A percentile compares a stretch with the other conserved stretches of the same genome.
Conservation (phyloP, 2,888 invertebrate genomes). For the Synanthedon tipuliformis region DNA sequence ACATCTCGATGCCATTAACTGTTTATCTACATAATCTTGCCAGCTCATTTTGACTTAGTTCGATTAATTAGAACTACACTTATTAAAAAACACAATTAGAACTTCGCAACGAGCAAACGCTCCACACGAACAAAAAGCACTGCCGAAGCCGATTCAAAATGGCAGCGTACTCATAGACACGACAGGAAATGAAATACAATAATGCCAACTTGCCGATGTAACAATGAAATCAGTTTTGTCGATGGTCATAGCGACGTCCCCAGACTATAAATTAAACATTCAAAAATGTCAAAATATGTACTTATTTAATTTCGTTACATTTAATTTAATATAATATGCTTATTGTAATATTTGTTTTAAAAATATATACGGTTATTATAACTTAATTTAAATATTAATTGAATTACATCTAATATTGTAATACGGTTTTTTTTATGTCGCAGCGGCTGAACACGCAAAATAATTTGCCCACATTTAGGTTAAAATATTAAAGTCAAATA, state of each 20-base stretch:
- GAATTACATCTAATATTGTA: no score
- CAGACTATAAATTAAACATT: not conserved
- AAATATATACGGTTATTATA: no score
- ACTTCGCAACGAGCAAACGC: slow-evolving; percentile 66
- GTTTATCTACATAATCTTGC: slow-evolving; percentile 98
- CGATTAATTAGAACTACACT: slow-evolving; percentile 68
- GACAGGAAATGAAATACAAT: slow-evolving; percentile 49
- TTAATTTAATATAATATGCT: no score
- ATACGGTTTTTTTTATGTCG: no score
- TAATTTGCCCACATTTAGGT: no score
- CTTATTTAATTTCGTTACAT: no score
- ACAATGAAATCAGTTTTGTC: not conserved
- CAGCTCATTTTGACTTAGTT: slow-evolving; percentile 86
- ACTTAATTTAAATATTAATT: no score
- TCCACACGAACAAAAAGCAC: slow-evolving; percentile 71
- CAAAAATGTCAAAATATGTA: no score
- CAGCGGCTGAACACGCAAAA: no score
- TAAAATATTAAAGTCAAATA: no score
- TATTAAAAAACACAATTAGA: slow-evolving; percentile 58
- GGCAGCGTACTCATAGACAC: slow-evolving; percentile 60
- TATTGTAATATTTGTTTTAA: no score
- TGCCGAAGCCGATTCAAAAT: slow-evolving; percentile 68
- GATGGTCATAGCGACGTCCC: not conserved
- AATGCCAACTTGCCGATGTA: slow-evolving; percentile 4
- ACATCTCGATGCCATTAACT: slow-evolving; percentile 94